Conservation (phyloP, 2,113 vertebrate species). For the Gavia stellata region DNA sequence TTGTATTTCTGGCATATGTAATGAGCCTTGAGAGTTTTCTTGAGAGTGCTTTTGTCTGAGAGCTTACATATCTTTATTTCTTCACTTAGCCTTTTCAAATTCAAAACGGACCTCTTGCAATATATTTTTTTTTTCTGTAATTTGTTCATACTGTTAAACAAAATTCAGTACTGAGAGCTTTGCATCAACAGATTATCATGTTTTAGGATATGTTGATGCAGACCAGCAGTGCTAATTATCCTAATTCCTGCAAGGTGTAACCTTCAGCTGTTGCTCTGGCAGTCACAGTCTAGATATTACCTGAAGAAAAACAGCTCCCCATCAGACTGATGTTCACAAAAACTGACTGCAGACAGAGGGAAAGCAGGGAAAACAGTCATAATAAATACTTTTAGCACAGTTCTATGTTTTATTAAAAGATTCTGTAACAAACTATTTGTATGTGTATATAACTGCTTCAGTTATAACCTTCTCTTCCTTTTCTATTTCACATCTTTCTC, state of each 20-base stretch:
- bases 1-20: not conserved
- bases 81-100: not conserved
- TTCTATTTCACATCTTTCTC: not conserved
- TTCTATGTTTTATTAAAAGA: not conserved
- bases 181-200: not conserved
- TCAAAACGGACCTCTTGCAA: not conserved
- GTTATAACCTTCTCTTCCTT: not conserved
- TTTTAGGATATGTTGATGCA: not conserved
- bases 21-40: not conserved
- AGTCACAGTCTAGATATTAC: not conserved
- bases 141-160: not conserved
- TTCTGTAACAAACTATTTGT: not conserved
- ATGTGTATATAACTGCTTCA: not conserved
- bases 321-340: not conserved
- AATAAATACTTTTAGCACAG: not conserved
- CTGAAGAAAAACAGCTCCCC: not conserved
- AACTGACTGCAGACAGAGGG: not conserved
- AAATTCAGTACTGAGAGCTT: not conserved
- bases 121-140: fast-evolving
- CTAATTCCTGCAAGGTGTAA: not conserved
- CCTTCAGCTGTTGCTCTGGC: not conserved
- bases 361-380: not conserved
- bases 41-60: not conserved
- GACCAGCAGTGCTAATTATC: not conserved
- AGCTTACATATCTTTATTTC: not conserved